Evolutionary conservation across 2,113 vertebrate genomes (phyloP), one percentile per base, ranked within the genome.

Genomic region (Mesoclemmys tuberculata): DNA sequence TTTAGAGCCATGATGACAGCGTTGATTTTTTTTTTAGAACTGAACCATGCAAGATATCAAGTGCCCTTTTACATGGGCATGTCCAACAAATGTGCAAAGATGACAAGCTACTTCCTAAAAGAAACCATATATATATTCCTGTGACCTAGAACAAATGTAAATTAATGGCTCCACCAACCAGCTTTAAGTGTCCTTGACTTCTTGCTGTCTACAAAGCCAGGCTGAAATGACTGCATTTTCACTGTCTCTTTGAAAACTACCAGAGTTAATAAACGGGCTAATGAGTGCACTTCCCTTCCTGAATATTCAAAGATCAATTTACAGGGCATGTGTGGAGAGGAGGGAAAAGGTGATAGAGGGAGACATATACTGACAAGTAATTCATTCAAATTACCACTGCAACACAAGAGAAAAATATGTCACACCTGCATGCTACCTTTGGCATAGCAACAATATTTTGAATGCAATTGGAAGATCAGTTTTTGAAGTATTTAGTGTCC

Each of bases 401-500:
- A 16, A 80, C 93, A 90, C 52, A 78, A 71, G 78, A 90, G 13
- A 16, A 48, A 48, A 4, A 56, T 54, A 31, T 18, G 48, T 26
- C 29, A 27, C 79, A 71, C 86, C 91, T 88, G 46, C 19, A 1
- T 8, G 55, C 46, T 83, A 29, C 71, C 95, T 64, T 11, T 0
- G 0, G 96, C 92, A 31, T 1, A 3, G 82, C 29, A 85, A 41
- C 81, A 49, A 14, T 13, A 1, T 27, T 74, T 75, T 12, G 21
- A 80, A 79, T 54, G 52, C 5, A 10, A 14, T 14, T 95, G 83
- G 85, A 82, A 5, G 3, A 87, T 89, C 58, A 46, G 94, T 38
- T 68, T 81, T 48, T 35, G 38, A 90, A 89, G 82, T 9, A 55
- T 93, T 87, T 75, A 88, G 89, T 46, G 61, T 97, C 94, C 93